Conservation (phyloP, 2,888 invertebrate species). For the Pseudoips prasinana region DNA sequence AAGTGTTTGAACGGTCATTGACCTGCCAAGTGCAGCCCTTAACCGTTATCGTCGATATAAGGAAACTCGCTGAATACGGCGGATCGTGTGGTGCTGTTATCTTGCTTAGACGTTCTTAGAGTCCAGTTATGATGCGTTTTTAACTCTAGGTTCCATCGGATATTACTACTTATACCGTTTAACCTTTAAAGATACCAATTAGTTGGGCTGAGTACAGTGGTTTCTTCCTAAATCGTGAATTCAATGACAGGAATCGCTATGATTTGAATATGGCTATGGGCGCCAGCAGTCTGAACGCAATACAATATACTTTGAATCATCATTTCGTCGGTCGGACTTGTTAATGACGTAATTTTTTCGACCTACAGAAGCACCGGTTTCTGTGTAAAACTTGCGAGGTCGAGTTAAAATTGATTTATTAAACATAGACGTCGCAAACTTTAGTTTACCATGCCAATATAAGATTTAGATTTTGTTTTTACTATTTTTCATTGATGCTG, state of each 20-base stretch:
- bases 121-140: too few species aligned
- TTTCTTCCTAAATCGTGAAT: too few species aligned
- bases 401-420: constrained; percentile 1
- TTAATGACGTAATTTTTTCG: constrained; percentile 64
- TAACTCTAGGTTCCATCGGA: too few species aligned
- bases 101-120: constrained; percentile 4
- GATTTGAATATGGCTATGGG: constrained; percentile 47
- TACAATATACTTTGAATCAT: constrained; percentile 59
- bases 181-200: too few species aligned
- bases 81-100: constrained; percentile 27
- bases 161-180: too few species aligned
- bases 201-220: too few species aligned
- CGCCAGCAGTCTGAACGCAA: too few species aligned
- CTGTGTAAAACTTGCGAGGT: constrained; percentile 27
- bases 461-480: too few species aligned
- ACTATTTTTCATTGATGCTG: too few species aligned
- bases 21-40: constrained; percentile 62
- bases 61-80: constrained; percentile 65
- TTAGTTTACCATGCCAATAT: too few species aligned
- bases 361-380: constrained; percentile 63
- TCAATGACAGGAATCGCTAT: too few species aligned
- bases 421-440: constrained; percentile 9
- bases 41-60: constrained; percentile 74
- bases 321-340: constrained; percentile 34
- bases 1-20: constrained; percentile 59